phyloP scores from a whole-genome alignment of 2,888 invertebrate genomes.

The Euphydryas editha region DNA sequence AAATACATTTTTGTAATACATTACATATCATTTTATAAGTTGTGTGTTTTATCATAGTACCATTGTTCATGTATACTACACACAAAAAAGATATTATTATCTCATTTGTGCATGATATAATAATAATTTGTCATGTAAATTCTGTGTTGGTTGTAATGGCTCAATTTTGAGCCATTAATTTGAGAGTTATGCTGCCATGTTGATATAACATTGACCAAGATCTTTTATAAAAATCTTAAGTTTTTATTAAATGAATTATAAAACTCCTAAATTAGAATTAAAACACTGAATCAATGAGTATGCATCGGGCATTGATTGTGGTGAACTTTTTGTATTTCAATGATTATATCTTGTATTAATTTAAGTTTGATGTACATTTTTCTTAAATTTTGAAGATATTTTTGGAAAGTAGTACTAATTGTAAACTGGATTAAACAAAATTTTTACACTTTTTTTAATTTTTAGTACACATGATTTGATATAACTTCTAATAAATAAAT shows the following conservation, averaged over 20 bases:
- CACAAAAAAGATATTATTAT: slow-evolving; percentile 1
- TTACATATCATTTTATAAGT: slow-evolving; percentile 46
- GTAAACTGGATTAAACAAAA: slow-evolving; percentile 1
- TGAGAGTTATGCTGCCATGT: too few species aligned
- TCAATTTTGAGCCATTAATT: too few species aligned
- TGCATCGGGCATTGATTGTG: too few species aligned
- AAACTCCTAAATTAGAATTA: too few species aligned
- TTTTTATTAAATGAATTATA: too few species aligned
- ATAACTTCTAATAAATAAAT: slow-evolving; percentile 2
- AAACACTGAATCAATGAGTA: too few species aligned
- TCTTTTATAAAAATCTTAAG: too few species aligned
- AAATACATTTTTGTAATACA: slow-evolving; percentile 48
- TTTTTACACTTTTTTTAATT: background rate
- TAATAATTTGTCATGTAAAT: too few species aligned
- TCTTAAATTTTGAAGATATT: slow-evolving; percentile 1
- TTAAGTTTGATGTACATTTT: background rate
- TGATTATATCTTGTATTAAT: background rate
- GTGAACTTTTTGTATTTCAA: too few species aligned
- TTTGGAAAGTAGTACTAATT: background rate
- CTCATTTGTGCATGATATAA: too few species aligned
- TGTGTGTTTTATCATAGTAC: slow-evolving; percentile 30
- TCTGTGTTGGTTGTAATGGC: too few species aligned
- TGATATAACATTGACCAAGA: too few species aligned
- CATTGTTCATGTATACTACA: background rate
- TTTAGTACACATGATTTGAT: background rate